Percentiles rank a stretch among this genome's conserved stretches.
These are phyloP conservation scores for Tyrophagus putrescentiae DNA, from an alignment of 1,140 invertebrate genomes.

Conservation along the genomic window DNA sequence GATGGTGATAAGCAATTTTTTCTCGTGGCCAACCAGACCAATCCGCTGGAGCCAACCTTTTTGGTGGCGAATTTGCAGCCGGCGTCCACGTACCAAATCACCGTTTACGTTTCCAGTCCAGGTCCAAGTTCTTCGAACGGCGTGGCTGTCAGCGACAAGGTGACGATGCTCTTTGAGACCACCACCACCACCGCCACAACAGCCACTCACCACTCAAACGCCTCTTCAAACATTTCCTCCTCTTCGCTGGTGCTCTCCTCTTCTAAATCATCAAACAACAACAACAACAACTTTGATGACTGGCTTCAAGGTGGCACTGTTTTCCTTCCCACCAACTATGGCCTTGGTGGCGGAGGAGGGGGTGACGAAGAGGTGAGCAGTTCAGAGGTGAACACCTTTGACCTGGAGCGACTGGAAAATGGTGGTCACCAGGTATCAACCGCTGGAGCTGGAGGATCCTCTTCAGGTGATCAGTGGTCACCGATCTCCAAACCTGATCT, in stretches of 20 bases:
- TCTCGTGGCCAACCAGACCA: slow-evolving; percentile 1
- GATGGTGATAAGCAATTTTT: no score
- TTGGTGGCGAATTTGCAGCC: background rate
- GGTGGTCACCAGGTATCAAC: background rate
- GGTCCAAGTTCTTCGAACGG: no score
- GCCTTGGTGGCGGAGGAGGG: no score
- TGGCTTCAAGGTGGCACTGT: background rate
- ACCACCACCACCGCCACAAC: background rate
- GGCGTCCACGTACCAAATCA: background rate
- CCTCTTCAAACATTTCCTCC: background rate
- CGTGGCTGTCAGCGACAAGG: background rate
- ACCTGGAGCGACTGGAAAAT: background rate
- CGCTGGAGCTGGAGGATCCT: background rate
- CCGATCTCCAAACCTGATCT: slow-evolving; percentile 2
- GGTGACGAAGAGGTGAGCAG: background rate
- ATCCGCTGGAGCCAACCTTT: slow-evolving; percentile 13
- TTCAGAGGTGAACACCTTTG: background rate
- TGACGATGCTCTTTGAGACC: slow-evolving; percentile 5
- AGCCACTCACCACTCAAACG: no score
- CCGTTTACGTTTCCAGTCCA: slow-evolving; percentile 8
- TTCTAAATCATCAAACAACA: background rate
- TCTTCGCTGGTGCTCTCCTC: background rate
- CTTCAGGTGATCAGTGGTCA: background rate
- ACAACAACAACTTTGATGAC: slow-evolving; percentile 3
- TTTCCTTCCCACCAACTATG: no score